Conservation (phyloP, 2,888 invertebrate species). For the Leucophora obtusa region DNA sequence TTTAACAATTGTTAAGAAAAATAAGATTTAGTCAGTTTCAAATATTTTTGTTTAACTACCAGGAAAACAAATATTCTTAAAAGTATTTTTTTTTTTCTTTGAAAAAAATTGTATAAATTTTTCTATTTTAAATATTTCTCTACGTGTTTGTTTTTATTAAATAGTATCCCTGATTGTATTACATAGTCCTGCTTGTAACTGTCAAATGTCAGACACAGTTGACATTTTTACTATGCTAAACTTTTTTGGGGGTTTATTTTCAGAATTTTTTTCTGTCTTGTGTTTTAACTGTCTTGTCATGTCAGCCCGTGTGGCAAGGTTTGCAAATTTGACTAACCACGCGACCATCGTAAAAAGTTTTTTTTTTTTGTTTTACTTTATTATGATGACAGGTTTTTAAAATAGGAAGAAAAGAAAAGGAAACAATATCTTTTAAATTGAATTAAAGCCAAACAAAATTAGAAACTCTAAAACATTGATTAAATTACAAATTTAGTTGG, state of each 20-base stretch:
- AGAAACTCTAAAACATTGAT: not conserved
- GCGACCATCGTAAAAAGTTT: not conserved
- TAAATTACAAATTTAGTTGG: not conserved
- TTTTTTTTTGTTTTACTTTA: not conserved
- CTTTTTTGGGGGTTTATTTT: not conserved
- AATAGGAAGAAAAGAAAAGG: not conserved
- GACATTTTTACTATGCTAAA: conserved; percentile 7
- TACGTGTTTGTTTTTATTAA: not conserved
- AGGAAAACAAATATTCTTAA: not conserved
- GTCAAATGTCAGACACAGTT: conserved; percentile 7
- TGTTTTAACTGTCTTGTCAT: not conserved
- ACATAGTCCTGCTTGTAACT: not conserved
- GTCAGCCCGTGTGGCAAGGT: not conserved
- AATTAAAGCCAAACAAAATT: not conserved
- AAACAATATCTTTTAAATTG: not conserved
- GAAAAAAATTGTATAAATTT: not conserved
- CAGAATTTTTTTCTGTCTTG: not conserved
- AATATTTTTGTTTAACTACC: not conserved
- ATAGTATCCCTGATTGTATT: not conserved
- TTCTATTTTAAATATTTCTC: not conserved
- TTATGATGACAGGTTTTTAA: not conserved
- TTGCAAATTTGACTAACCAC: conserved; percentile 1
- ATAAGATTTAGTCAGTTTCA: not conserved
- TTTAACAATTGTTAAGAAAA: not conserved
- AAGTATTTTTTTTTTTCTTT: not conserved